Evolutionary conservation across 1,140 invertebrate genomes (phyloP), one percentile per base, ranked within the genome.

Genomic region (Tetragnatha versicolor): DNA sequence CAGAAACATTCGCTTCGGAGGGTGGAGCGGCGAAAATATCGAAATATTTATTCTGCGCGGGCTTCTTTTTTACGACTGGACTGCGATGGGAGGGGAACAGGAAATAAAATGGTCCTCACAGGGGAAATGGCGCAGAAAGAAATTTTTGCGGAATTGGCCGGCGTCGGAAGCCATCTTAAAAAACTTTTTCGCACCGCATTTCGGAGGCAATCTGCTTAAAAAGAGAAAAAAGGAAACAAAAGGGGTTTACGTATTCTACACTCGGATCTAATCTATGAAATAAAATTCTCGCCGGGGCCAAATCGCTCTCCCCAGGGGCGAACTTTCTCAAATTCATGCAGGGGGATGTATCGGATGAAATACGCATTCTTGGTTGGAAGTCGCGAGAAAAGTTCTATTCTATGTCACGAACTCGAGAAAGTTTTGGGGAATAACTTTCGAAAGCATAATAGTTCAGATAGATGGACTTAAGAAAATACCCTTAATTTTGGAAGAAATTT

Each of bases 41-140:
- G 60, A 6, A 61, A 31, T 55, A 55, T 70, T 70, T 55, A 70
- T 70, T 70, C 49, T 70, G 33, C 4, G 29, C n/a, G n/a, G 45
- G n/a, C 12, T 35, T 42, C 47, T 20, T 55, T 55, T 58, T 72
- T 72, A 39, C 68, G 49, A 55, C n/a, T 58, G 51, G 68, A 58
- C 68, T 25, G 51, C 51, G 31, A 55, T 29, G 51, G 51, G 49
- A 14, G 6, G 25, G 9, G 51, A 22, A 65, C 35, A 42, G 60
- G 61, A 65, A 65, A 65, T 45, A 45, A 65, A 45, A 65, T 45
- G 25, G 33, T 65, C 53, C 69, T 60, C 51, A 27, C 14, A 22
- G 27, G 53, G 69, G 51, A 68, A 60, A 73, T 72, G 53, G 53
- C 29, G 31, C 25, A 37, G 53, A 72, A 60, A 60, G 53, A 58